Evolutionary conservation across 1,140 invertebrate species (phyloP), one percentile per base, ranked within the genome.

Genomic region (Euura lappo): DNA sequence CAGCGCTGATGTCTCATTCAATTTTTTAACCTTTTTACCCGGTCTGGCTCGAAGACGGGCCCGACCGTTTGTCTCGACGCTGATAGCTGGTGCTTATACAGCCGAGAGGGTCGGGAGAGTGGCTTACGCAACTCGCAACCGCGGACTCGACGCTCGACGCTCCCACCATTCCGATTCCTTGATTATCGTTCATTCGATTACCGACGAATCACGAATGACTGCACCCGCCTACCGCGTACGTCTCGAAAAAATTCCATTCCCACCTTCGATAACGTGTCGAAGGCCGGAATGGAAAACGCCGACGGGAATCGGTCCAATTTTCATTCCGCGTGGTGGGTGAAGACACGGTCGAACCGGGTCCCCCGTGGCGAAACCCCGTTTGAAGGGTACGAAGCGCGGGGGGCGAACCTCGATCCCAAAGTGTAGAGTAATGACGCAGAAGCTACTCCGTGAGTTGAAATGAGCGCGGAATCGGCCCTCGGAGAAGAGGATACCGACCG

Each of bases 391-490:
- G 28, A 28, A 28, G 66, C 13, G n/a, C n/a, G n/a, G 75, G 74
- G 72, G 69, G 70, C 79, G 71, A 64, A 75, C 73, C 13, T 78
- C 77, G 79, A 8, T 60, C 51, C 13, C 51, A 8, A 11, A 8
- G 3, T 3, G 51, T 60, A 60, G 80, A 82, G 83, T 85, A 85
- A 85, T 85, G 84, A 82, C 83, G 83, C 83, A 84, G 82, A 83
- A 85, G 84, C 84, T 81, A 68, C 82, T 81, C 84, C 44, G 72
- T 75, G 47, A 44, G 2, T 10, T 60, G 51, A n/a, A 60, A 60
- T 6, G 51, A 60, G 51, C 51, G 51, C 6, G 3, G 51, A 6
- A 60, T 8, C 51, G 5, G 51, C 8, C 51, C 51, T 60, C 51
- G 51, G 51, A 6, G 51, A 28, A 28, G 28, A 28, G 28, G 28